phyloP scores from a whole-genome alignment of 2,113 vertebrate species.

The Macroglossus sobrinus region DNA sequence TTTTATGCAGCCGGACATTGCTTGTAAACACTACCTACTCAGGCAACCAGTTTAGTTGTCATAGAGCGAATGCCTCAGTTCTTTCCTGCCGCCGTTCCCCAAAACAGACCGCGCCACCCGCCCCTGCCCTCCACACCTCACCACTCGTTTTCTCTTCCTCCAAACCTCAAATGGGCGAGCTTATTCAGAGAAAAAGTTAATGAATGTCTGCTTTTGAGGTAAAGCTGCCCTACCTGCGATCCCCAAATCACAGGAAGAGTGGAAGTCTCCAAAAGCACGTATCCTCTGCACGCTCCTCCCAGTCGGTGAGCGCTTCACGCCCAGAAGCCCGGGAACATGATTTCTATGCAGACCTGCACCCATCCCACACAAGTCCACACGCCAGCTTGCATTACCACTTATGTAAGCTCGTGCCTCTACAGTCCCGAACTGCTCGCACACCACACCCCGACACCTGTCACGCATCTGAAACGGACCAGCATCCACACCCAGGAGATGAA shows the following conservation, averaged over 20 bases:
- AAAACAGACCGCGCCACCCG: background rate
- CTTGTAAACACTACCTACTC: background rate
- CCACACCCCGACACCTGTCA: conserved; percentile 55
- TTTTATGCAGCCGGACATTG: background rate
- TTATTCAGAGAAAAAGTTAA: conserved; percentile 46
- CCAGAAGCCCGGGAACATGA: background rate
- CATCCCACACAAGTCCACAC: conserved; percentile 69
- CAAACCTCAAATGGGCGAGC: background rate
- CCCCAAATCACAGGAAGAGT: background rate
- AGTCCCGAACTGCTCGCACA: conserved; percentile 47
- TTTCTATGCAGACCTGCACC: conserved; percentile 59
- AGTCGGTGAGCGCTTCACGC: background rate
- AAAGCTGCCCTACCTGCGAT: conserved; percentile 9
- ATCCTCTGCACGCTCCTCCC: background rate
- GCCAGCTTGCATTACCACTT: conserved; percentile 65
- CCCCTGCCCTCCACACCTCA: background rate
- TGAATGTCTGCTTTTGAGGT: background rate
- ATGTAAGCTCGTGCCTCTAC: conserved; percentile 65
- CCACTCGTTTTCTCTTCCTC: background rate
- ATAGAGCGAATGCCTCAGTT: background rate
- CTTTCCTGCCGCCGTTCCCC: background rate
- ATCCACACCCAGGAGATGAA: background rate
- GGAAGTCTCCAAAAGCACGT: background rate
- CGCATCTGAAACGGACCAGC: conserved; percentile 21
- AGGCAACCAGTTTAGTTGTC: background rate